These are phyloP conservation scores for Podocnemis expansa DNA, from an alignment of 2,113 vertebrate species.

Conservation along the genomic window DNA sequence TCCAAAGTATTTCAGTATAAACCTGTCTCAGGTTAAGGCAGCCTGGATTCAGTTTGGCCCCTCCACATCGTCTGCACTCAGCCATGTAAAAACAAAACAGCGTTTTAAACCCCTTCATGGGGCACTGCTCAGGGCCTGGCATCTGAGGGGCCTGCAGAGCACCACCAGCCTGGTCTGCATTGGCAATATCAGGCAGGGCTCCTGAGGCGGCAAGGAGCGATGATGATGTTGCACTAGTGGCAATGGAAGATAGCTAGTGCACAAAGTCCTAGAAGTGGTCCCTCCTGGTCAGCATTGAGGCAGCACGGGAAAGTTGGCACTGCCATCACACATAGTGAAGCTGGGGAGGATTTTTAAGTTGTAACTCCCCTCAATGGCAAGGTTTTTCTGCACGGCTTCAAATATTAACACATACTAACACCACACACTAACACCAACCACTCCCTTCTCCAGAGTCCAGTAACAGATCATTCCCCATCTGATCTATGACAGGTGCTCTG, in stretches of 20 bases:
- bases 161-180: background rate
- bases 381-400: background rate
- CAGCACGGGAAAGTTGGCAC: background rate
- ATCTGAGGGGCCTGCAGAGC: background rate
- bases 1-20: background rate
- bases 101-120: background rate
- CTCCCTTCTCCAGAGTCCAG: background rate
- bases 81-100: constrained; percentile 4
- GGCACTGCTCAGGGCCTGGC: background rate
- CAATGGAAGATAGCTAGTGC: accelerated
- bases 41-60: background rate
- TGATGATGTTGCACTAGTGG: background rate
- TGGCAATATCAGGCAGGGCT: background rate
- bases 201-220: background rate
- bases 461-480: background rate
- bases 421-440: background rate
- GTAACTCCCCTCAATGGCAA: background rate
- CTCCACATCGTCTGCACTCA: background rate
- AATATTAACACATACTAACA: background rate
- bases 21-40: background rate
- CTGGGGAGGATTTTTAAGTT: background rate
- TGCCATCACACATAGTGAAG: too few relatives aligned
- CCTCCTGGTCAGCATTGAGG: background rate
- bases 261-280: background rate
- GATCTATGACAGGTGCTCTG: background rate